A percentile compares a stretch with the other conserved stretches of the same genome.
Evolutionary conservation across 2,888 invertebrate species (phyloP).

Genomic region (Halictus quadricinctus): DNA sequence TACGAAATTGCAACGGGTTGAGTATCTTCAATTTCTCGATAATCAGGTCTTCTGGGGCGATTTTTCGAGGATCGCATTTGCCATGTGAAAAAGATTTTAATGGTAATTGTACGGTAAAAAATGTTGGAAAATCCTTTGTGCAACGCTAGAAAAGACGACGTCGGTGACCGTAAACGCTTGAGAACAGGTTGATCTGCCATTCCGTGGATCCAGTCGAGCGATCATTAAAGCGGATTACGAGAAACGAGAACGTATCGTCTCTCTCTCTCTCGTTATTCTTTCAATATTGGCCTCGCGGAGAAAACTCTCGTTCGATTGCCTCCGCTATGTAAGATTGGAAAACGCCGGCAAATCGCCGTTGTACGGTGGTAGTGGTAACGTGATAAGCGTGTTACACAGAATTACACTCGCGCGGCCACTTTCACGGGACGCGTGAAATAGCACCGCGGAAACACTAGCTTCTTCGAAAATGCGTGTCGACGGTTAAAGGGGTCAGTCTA

Average conservation of each 20-base stretch:
- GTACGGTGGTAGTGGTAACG: background rate
- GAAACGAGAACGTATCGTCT: background rate
- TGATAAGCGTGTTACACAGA: background rate
- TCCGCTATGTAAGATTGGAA: background rate
- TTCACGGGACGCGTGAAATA: constrained; percentile 4
- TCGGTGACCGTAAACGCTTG: no score
- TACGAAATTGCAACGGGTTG: no score
- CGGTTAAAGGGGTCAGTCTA: background rate
- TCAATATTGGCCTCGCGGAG: no score
- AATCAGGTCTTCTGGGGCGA: no score
- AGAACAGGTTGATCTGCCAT: background rate
- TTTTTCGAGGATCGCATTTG: no score
- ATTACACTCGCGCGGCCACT: background rate
- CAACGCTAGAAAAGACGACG: background rate
- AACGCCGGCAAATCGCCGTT: background rate
- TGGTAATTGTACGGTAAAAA: background rate
- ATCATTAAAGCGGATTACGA: background rate
- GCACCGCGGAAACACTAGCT: constrained; percentile 3
- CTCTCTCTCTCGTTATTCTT: background rate
- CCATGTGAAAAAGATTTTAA: no score
- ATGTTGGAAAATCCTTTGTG: background rate
- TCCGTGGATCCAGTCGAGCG: background rate
- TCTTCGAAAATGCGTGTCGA: constrained; percentile 2
- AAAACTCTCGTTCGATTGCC: background rate
- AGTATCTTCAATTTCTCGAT: no score